Evolutionary conservation across 2,888 invertebrate genomes (phyloP), one percentile per base, ranked within the genome.

Genomic region (Herminia tarsipennalis): DNA sequence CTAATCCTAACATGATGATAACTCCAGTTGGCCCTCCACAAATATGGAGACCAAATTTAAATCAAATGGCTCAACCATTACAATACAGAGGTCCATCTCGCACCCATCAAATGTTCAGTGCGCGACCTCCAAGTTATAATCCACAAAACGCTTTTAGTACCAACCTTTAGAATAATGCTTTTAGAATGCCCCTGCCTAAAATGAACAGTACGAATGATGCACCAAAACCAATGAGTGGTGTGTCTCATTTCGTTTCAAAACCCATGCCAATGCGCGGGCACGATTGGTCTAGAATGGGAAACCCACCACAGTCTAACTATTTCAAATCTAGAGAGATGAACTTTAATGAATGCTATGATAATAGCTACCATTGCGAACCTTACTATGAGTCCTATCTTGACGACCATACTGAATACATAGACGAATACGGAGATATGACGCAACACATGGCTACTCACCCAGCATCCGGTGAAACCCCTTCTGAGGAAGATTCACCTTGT

Each of bases 221-320:
- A 0, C 42, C 36, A 4, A 21, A 22, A 3, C 36, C 43, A 2
- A 32, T 36, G 40, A 36, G 21, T 51, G 45, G 58, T 10, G 51
- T 62, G 1, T 41, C 39, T 5, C 52, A 49, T 14, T 56, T 16
- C 6, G 51, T 50, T 5, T 1, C 47, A 0, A 54, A 39, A 21
- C 33, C 50, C 1, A 4, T 47, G 10, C 49, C 30, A 12, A 12
- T 20, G 18, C 4, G 10, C 13, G 14, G 20, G 3, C 54, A 53
- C 37, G 54, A 62, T 12, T 59, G 56, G 53, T 27, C n/a, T 5
- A 53, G 33, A 9, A 17, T 5, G 1, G 53, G 56, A 0, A 61
- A 65, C 38, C 56, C 62, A n/a, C 58, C 54, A 0, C 55, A 60
- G 0, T 29, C 18, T 4, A 57, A 62, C 10, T 60, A 55, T 37